Conservation (phyloP, 2,113 vertebrate species). For the Macrotis lagotis region DNA sequence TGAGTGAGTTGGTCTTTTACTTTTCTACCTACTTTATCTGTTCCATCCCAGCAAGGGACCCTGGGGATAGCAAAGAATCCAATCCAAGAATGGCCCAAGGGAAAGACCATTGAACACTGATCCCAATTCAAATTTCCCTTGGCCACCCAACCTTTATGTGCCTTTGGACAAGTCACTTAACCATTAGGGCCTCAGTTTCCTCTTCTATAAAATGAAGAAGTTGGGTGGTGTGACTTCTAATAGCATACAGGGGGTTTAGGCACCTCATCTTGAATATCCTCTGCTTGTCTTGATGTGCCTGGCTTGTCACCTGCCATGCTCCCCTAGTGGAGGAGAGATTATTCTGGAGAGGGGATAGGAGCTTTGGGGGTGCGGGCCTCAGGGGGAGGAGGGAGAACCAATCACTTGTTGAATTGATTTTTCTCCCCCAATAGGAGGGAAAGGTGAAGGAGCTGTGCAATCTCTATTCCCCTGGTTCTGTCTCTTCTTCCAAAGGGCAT, state of each 20-base stretch:
- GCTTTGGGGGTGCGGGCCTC: too few species aligned
- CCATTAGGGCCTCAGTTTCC: not conserved
- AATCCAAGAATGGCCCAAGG: not conserved
- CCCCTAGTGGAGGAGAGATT: not conserved
- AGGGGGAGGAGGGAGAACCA: not conserved
- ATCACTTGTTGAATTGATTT: not conserved
- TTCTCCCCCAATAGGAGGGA: constrained; percentile 68
- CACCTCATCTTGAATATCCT: not conserved
- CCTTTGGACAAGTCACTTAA: not conserved
- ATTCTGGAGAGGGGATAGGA: not conserved
- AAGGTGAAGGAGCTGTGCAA: constrained; percentile 42
- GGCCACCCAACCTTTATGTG: not conserved
- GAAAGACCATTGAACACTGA: not conserved
- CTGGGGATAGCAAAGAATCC: not conserved
- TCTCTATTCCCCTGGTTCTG: constrained; percentile 74
- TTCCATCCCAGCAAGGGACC: not conserved
- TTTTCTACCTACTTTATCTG: not conserved
- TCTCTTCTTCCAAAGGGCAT: constrained; percentile 73
- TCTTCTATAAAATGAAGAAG: not conserved
- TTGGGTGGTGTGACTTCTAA: not conserved
- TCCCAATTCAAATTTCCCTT: not conserved
- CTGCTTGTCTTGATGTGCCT: not conserved
- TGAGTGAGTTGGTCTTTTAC: constrained; percentile 58
- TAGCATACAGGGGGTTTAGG: not conserved
- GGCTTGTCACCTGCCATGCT: not conserved